Evolutionary conservation across 64 coral and sea anemone species (phyloP).

Genomic region (Acropora yongei): DNA sequence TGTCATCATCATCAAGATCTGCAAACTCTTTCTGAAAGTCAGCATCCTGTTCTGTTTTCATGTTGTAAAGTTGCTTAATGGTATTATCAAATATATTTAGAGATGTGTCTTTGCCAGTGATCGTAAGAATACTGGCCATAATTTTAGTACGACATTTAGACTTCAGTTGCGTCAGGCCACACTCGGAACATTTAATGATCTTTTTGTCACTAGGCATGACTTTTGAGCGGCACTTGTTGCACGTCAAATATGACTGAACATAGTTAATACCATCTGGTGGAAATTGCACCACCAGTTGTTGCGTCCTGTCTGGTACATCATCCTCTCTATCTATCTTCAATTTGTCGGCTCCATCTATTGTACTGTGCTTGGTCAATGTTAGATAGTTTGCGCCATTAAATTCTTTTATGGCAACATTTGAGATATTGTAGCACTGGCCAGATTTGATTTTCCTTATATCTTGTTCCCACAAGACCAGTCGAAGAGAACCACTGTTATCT

Average conservation of each 20-base stretch:
- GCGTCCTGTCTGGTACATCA: not conserved
- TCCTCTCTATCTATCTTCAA: slow-evolving; percentile 22
- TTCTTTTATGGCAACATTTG: slow-evolving; percentile 45
- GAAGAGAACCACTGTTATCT: slow-evolving; percentile 11
- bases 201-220: not conserved
- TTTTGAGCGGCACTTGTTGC: slow-evolving; percentile 54
- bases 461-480: slow-evolving; percentile 55
- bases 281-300: not conserved
- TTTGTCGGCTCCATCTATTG: not conserved
- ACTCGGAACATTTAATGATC: too few species aligned
- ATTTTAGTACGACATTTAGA: too few species aligned
- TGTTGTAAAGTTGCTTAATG: slow-evolving; percentile 12
- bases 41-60: slow-evolving; percentile 50
- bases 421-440: slow-evolving; percentile 11
- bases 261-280: slow-evolving; percentile 46
- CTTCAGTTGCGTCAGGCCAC: too few species aligned
- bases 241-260: slow-evolving; percentile 24
- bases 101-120: too few species aligned
- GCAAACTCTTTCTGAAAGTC: slow-evolving; percentile 23
- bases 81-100: too few species aligned
- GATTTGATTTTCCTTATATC: slow-evolving; percentile 47
- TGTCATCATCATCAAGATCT: slow-evolving; percentile 69
- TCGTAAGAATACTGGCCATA: too few species aligned
- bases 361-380: slow-evolving; percentile 49
- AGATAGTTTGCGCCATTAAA: slow-evolving; percentile 39